These are phyloP conservation scores for Corbicula japonica DNA, from an alignment of 2,888 invertebrate species.

Conservation along the genomic window DNA sequence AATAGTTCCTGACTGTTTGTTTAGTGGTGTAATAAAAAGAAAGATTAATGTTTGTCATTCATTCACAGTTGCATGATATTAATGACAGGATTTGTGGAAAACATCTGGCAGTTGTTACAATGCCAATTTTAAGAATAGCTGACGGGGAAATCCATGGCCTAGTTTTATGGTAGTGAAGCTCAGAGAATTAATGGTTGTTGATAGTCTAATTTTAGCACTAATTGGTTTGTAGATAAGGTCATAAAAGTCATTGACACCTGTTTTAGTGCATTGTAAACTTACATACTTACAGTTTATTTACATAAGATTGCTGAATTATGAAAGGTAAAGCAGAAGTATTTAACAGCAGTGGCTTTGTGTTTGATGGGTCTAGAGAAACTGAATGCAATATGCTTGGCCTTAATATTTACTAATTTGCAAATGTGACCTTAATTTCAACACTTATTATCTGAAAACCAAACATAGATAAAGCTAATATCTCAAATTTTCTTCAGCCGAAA, in stretches of 20 bases:
- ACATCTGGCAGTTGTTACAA: constrained; percentile 47
- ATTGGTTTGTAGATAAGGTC: constrained; percentile 57
- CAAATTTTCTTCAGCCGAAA: too few species aligned
- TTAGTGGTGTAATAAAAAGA: constrained; percentile 31
- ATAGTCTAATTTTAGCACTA: constrained; percentile 59
- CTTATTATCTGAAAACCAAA: too few species aligned
- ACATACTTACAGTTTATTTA: too few species aligned
- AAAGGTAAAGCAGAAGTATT: too few species aligned
- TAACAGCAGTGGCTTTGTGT: too few species aligned
- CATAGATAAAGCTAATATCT: too few species aligned
- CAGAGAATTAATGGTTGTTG: constrained; percentile 51
- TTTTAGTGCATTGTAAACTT: constrained; percentile 23
- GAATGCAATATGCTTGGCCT: too few species aligned
- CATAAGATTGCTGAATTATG: too few species aligned
- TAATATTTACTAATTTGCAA: too few species aligned
- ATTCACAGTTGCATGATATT: constrained; percentile 37
- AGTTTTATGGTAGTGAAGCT: constrained; percentile 29
- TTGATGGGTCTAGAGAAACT: too few species aligned
- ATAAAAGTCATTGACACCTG: constrained; percentile 61
- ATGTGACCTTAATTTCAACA: too few species aligned
- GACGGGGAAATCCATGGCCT: constrained; percentile 39
- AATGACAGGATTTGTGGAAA: constrained; percentile 27
- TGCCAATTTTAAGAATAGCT: constrained; percentile 52
- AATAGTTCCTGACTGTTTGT: constrained; percentile 61
- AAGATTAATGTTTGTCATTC: too few species aligned